Conservation (phyloP, 2,113 vertebrate species). For the Otus sunia region DNA sequence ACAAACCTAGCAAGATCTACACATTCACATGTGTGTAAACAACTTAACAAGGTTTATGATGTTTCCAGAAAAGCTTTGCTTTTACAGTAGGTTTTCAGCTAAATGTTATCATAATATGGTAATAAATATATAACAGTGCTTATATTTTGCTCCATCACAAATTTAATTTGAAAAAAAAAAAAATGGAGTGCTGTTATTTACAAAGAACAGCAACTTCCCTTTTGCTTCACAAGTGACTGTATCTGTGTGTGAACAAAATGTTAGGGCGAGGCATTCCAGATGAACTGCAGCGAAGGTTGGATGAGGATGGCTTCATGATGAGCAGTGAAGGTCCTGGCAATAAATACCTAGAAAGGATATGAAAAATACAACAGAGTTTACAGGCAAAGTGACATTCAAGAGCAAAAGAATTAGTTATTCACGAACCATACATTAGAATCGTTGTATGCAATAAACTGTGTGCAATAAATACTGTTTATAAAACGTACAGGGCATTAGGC, state of each 20-base stretch:
- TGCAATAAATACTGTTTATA: not conserved
- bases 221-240: slow-evolving; percentile 86
- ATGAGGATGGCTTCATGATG: slow-evolving; percentile 88
- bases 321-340: slow-evolving; percentile 93
- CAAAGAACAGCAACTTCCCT: slow-evolving; percentile 47
- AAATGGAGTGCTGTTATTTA: slow-evolving; percentile 65
- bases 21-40: slow-evolving; percentile 78
- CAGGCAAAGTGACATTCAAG: slow-evolving; percentile 17
- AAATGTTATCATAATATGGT: slow-evolving; percentile 66
- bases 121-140: slow-evolving; percentile 71
- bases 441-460: not conserved
- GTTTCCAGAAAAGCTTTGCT: slow-evolving; percentile 70
- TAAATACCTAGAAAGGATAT: slow-evolving; percentile 86
- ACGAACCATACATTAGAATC: not conserved
- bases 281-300: slow-evolving; percentile 82
- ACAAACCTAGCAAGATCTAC: slow-evolving; percentile 77
- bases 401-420: not conserved
- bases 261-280: slow-evolving; percentile 82
- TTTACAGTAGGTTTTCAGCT: slow-evolving; percentile 69
- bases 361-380: slow-evolving; percentile 61
- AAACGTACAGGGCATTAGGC: not conserved
- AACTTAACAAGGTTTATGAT: slow-evolving; percentile 75
- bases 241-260: slow-evolving; percentile 86
- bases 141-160: slow-evolving; percentile 68
- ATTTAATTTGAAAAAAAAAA: slow-evolving; percentile 11